These are phyloP conservation scores for Actinernus sp. DNA, from an alignment of 92 coral and sea anemone genomes.

Conservation along the genomic window DNA sequence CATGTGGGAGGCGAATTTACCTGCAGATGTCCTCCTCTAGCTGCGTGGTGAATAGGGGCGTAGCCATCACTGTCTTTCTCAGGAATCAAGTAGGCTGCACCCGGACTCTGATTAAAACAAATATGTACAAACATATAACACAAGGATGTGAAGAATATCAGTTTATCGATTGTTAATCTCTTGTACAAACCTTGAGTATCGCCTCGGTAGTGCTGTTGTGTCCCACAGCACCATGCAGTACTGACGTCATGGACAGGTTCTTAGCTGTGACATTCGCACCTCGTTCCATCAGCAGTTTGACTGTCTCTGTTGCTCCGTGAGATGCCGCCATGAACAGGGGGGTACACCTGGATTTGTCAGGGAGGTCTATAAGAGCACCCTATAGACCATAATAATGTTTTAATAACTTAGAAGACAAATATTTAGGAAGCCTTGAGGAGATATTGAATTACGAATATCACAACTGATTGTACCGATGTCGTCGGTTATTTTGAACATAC, in stretches of 20 bases:
- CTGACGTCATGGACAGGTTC: slow-evolving; percentile 59
- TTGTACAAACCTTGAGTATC: slow-evolving; percentile 36
- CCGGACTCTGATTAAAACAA: slow-evolving; percentile 55
- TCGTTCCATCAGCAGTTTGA: slow-evolving; percentile 40
- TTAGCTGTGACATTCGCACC: slow-evolving; percentile 66
- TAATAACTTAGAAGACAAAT: too few relatives aligned
- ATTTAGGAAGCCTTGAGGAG: too few relatives aligned
- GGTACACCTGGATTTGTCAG: slow-evolving; percentile 67
- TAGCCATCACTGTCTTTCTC: slow-evolving; percentile 72
- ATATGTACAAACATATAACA: too few relatives aligned
- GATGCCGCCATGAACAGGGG: slow-evolving; percentile 82
- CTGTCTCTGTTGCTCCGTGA: slow-evolving; percentile 63
- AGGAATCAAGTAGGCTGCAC: slow-evolving; percentile 50
- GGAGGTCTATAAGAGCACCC: slow-evolving; percentile 67
- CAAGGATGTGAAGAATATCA: too few relatives aligned
- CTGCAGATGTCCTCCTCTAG: slow-evolving; percentile 63
- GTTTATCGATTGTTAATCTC: too few relatives aligned
- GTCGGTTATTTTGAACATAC: too few relatives aligned
- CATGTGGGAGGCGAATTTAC: too few relatives aligned
- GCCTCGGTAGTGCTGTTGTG: slow-evolving; percentile 41
- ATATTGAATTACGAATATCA: too few relatives aligned
- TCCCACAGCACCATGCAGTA: slow-evolving; percentile 67
- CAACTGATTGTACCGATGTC: too few relatives aligned
- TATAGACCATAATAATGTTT: too few relatives aligned
- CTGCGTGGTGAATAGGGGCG: slow-evolving; percentile 76